Percentiles rank a stretch among this genome's conserved stretches.
phyloP scores from a whole-genome alignment of 2,113 vertebrate genomes.

The Thunnus maccoyii region DNA sequence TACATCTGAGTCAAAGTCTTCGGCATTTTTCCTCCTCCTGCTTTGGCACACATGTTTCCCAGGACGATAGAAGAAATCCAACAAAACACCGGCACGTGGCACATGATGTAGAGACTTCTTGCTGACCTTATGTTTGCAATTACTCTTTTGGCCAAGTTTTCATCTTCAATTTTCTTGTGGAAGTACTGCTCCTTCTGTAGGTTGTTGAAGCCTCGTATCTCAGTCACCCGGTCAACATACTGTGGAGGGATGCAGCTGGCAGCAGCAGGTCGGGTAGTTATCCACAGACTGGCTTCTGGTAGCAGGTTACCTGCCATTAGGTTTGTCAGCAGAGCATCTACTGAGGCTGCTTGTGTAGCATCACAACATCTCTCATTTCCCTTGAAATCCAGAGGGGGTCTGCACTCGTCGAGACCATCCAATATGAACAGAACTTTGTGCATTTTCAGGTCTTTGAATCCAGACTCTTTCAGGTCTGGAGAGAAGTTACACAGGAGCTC shows the following conservation, averaged over 20 bases:
- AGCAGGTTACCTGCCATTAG: conserved; percentile 50
- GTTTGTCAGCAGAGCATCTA: conserved; percentile 47
- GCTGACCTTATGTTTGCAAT: conserved; percentile 30
- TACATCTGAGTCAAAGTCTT: conserved; percentile 60
- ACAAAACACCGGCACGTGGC: conserved; percentile 47
- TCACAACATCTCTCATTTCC: background rate
- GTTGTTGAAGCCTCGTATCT: conserved; percentile 49
- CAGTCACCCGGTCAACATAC: conserved; percentile 27
- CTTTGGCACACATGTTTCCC: conserved; percentile 1
- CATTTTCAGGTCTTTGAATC: conserved; percentile 9
- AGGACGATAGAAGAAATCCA: conserved; percentile 53
- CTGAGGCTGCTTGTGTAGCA: background rate
- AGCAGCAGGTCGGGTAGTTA: conserved; percentile 48
- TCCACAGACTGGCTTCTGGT: conserved; percentile 39
- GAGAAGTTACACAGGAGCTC: conserved; percentile 24
- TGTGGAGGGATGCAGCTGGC: conserved; percentile 12
- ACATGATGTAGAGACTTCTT: conserved; percentile 59
- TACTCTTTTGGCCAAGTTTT: conserved; percentile 38
- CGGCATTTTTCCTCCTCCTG: conserved; percentile 33
- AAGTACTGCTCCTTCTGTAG: conserved; percentile 46
- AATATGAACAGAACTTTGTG: conserved; percentile 33
- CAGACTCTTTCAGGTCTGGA: conserved; percentile 17
- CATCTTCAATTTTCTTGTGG: conserved; percentile 26
- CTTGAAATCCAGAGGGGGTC: conserved; percentile 37
- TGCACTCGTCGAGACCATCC: conserved; percentile 46